Conservation (phyloP, 2,797 vertebrate species). For the Pipistrellus kuhlii region DNA sequence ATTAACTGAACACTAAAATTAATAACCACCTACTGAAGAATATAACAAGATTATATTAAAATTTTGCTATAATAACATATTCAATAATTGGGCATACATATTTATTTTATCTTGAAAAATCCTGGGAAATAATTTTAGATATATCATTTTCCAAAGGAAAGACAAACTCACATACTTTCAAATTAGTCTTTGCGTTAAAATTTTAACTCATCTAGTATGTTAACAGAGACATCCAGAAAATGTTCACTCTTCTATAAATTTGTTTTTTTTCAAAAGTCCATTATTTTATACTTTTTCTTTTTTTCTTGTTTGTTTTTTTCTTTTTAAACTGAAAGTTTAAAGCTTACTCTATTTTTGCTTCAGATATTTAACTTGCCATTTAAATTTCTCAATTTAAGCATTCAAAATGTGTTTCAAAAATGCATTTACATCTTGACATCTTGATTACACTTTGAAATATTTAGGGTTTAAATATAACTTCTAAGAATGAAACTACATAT, state of each 20-base stretch:
- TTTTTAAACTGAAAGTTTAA: background rate
- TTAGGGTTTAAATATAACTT: background rate
- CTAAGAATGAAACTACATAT: background rate
- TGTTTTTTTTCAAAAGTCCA: background rate
- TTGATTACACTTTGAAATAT: background rate
- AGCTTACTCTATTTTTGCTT: background rate
- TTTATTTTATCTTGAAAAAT: background rate
- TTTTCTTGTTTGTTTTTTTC: background rate
- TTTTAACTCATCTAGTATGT: background rate
- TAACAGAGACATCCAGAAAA: background rate
- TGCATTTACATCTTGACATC: constrained; percentile 13
- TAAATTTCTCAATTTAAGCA: constrained; percentile 34
- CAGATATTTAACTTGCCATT: constrained; percentile 7
- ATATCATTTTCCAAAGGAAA: background rate
- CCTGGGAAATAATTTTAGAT: background rate
- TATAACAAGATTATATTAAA: background rate
- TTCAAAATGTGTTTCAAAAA: constrained; percentile 38
- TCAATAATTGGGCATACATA: background rate
- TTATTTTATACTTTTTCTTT: background rate
- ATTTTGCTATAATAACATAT: background rate
- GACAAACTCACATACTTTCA: background rate
- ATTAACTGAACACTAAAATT: background rate
- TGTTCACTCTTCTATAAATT: background rate
- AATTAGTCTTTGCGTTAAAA: background rate
- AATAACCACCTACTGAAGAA: background rate